These are phyloP conservation scores for Mesocentrotus franciscanus DNA, from an alignment of 53 echinoderm and acorn worm species.

Conservation along the genomic window DNA sequence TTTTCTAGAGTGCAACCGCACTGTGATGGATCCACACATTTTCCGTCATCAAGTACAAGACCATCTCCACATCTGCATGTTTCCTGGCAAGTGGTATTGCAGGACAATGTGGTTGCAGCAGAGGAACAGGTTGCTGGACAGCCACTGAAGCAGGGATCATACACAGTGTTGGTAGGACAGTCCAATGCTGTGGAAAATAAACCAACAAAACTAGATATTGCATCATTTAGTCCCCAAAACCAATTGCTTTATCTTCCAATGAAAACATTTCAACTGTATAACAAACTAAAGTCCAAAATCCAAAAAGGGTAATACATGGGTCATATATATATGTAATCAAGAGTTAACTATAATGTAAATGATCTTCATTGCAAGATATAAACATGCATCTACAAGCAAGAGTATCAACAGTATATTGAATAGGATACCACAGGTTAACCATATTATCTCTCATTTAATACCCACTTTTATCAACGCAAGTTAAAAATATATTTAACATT, in stretches of 20 bases:
- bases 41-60: conserved; percentile 74
- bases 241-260: background rate
- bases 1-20: conserved; percentile 68
- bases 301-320: background rate
- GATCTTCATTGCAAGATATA: background rate
- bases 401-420: background rate
- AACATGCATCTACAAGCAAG: conserved; percentile 40
- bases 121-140: conserved; percentile 83
- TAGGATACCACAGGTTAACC: background rate
- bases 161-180: conserved; percentile 76
- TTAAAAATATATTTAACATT: background rate
- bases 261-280: background rate
- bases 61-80: conserved; percentile 85
- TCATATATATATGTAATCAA: background rate
- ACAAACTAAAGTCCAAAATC: background rate
- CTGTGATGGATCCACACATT: conserved; percentile 74
- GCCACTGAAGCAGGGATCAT: conserved; percentile 78
- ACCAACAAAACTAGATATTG: background rate
- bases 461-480: background rate
- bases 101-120: background rate
- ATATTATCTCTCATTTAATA: background rate
- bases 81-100: conserved; percentile 66
- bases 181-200: conserved; percentile 68
- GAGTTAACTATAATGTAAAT: background rate
- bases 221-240: background rate